phyloP scores from a whole-genome alignment of 2,113 vertebrate genomes.

The Callochromis pleurospilus region DNA sequence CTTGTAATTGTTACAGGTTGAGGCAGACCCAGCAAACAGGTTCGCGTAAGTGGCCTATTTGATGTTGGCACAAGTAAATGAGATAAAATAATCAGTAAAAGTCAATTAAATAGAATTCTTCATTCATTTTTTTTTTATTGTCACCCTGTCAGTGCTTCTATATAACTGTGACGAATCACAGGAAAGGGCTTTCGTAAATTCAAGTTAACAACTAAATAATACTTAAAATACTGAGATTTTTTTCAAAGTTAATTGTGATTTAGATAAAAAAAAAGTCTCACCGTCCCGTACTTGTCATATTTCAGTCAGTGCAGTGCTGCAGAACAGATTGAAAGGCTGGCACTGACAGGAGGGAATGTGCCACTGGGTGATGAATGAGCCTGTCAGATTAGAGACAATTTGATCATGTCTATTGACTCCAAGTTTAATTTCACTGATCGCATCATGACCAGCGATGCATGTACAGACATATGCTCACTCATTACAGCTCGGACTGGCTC shows the following conservation, averaged over 20 bases:
- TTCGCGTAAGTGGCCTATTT: not conserved
- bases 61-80: not conserved
- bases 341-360: slow-evolving; percentile 33
- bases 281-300: slow-evolving; percentile 4
- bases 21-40: not conserved
- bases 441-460: slow-evolving; percentile 42
- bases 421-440: slow-evolving; percentile 63
- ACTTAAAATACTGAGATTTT: not conserved
- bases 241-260: not conserved
- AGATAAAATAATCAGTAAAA: not conserved
- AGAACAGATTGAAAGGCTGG: slow-evolving; percentile 46
- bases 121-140: not conserved
- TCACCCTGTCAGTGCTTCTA: not conserved
- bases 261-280: not conserved
- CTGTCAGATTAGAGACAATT: slow-evolving; percentile 66
- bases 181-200: not conserved
- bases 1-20: not conserved
- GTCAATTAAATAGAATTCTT: not conserved
- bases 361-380: slow-evolving; percentile 65
- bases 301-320: slow-evolving; percentile 43
- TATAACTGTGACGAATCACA: not conserved
- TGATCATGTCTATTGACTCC: slow-evolving; percentile 66
- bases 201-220: not conserved
- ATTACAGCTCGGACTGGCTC: slow-evolving; percentile 14
- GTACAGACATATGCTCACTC: slow-evolving; percentile 46